Conservation (phyloP, 2,888 invertebrate genomes). For the Drosophila melanosoma region DNA sequence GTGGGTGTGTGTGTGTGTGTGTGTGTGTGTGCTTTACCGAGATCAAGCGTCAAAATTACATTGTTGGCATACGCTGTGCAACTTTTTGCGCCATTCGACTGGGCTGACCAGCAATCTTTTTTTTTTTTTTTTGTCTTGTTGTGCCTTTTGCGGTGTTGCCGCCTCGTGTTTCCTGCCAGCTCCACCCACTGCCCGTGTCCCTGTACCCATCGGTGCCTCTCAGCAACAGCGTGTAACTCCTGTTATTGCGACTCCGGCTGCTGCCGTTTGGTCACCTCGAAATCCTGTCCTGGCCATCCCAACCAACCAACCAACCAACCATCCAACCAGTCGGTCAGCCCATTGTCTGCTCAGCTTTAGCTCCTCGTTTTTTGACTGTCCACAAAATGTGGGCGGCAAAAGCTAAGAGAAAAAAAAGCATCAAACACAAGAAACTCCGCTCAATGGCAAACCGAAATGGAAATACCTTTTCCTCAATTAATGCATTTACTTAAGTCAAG, state of each 20-base stretch:
- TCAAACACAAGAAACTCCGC: not conserved
- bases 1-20: slow-evolving; percentile 12
- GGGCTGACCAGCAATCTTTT: slow-evolving; percentile 47
- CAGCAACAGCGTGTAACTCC: slow-evolving; percentile 21
- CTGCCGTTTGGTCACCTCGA: slow-evolving; percentile 62
- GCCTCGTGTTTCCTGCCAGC: slow-evolving; percentile 32
- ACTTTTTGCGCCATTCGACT: slow-evolving; percentile 49
- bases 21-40: slow-evolving; percentile 48
- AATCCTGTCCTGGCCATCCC: slow-evolving; percentile 63
- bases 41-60: slow-evolving; percentile 80
- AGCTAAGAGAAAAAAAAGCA: slow-evolving; percentile 13
- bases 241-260: slow-evolving; percentile 73
- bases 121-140: slow-evolving; percentile 13
- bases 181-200: not conserved
- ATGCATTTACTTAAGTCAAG: not conserved
- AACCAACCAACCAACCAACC: slow-evolving; percentile 13
- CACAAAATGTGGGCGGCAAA: slow-evolving; percentile 56
- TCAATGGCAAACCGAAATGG: slow-evolving; percentile 1
- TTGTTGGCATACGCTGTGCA: slow-evolving; percentile 76
- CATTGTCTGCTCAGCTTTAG: slow-evolving; percentile 63
- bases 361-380: slow-evolving; percentile 55
- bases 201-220: not conserved
- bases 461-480: slow-evolving; percentile 19
- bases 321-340: slow-evolving; percentile 21
- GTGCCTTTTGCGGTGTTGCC: slow-evolving; percentile 39